phyloP scores from a whole-genome alignment of 2,113 vertebrate species.

The Misgurnus mizolepis region DNA sequence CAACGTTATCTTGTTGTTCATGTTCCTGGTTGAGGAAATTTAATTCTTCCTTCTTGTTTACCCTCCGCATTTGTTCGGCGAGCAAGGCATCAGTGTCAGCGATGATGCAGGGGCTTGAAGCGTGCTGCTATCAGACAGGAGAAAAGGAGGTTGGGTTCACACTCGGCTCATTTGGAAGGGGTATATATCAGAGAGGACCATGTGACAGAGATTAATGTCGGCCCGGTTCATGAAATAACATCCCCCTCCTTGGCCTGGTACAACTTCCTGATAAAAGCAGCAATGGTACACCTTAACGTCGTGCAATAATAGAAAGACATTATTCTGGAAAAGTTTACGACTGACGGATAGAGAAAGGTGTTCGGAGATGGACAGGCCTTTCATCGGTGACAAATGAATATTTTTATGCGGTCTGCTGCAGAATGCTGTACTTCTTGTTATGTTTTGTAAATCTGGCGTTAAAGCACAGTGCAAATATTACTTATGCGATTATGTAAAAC shows the following conservation, averaged over 20 bases:
- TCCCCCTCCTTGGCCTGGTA: slow-evolving; percentile 69
- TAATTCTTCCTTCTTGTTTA: slow-evolving; percentile 69
- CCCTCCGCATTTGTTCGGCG: slow-evolving; percentile 62
- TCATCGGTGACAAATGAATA: slow-evolving; percentile 64
- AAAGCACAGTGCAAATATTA: slow-evolving; percentile 65
- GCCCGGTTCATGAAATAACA: slow-evolving; percentile 70
- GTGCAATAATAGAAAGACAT: slow-evolving; percentile 75
- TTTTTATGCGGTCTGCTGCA: slow-evolving; percentile 15
- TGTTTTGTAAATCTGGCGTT: slow-evolving; percentile 53
- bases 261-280: slow-evolving; percentile 75
- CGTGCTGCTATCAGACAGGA: slow-evolving; percentile 69
- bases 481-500: slow-evolving; percentile 54
- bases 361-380: slow-evolving; percentile 30
- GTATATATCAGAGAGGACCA: slow-evolving; percentile 79
- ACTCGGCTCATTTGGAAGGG: slow-evolving; percentile 69
- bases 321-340: slow-evolving; percentile 71
- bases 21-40: slow-evolving; percentile 69
- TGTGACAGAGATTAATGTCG: slow-evolving; percentile 78
- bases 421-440: neutral
- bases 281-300: slow-evolving; percentile 68
- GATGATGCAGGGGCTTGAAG: slow-evolving; percentile 58
- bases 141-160: slow-evolving; percentile 66
- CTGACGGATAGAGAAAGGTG: slow-evolving; percentile 62
- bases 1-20: slow-evolving; percentile 70
- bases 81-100: slow-evolving; percentile 74